Conservation (phyloP, 2,113 vertebrate genomes). For the Gnathonemus longibarbis region DNA sequence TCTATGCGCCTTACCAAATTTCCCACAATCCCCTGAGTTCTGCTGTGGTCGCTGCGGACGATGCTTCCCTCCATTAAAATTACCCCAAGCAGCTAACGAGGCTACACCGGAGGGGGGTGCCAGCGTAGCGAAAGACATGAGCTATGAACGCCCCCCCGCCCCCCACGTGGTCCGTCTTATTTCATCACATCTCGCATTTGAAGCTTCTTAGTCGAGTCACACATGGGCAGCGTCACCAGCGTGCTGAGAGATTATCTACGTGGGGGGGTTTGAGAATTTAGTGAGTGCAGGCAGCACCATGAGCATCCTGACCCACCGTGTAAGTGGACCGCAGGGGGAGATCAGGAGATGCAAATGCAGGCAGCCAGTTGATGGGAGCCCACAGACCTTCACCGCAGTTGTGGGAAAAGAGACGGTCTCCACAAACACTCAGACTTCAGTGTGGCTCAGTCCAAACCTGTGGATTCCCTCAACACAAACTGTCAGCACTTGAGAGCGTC, state of each 20-base stretch:
- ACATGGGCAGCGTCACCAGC: background rate
- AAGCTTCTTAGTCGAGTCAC: background rate
- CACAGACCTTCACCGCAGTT: background rate
- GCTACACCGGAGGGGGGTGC: constrained; percentile 24
- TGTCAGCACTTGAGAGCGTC: background rate
- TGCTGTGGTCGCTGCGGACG: background rate
- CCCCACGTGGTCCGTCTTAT: background rate
- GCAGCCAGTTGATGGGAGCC: background rate
- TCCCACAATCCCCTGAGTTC: constrained; percentile 36
- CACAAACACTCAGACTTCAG: background rate
- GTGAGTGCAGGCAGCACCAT: background rate
- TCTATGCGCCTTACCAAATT: constrained; percentile 32
- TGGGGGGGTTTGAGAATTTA: background rate
- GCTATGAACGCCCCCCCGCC: background rate
- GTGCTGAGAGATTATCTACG: background rate
- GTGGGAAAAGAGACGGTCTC: background rate
- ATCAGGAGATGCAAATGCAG: background rate
- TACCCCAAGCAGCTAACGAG: constrained; percentile 24
- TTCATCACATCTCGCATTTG: background rate
- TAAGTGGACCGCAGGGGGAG: background rate
- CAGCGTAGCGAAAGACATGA: background rate
- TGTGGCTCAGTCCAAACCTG: background rate
- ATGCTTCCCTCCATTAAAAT: constrained; percentile 35
- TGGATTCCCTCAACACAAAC: background rate
- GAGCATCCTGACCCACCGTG: background rate